Base-by-base conservation (phyloP, 2,797 vertebrate genomes). In the Danio choprae region DNA sequence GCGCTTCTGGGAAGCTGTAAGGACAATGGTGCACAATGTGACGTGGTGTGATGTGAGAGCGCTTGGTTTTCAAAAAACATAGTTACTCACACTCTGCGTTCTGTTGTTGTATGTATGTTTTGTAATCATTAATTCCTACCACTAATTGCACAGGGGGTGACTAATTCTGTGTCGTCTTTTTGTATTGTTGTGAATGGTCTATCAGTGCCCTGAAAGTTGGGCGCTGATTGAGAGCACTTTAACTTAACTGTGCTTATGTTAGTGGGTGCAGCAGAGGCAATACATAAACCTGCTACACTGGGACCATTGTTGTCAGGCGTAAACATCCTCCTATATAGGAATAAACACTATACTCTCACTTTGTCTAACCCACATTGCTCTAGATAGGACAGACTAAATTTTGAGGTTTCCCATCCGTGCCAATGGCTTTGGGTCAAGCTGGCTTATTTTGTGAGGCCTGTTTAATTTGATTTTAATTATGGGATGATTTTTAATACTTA, bases 241-340 rank as follows among this genome's bases (percentile, higher is more conserved):
- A 84, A 56, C 62, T 83, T 75, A 81, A 65, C 79, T 60, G 83
- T 86, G 84, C 86, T 80, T 81, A 81, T 71, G 60, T 84, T 74
- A 64, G 81, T 83, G 79, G 79, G 77, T 83, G 84, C 83, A 80
- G 84, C 83, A 83, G 74, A 83, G 69, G 86, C 72, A 79, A 83
- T 78, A 83, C 73, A 75, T 74, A 80, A 81, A 84, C 76, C 68
- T 80, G 59, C 79, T 81, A 81, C 70, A 81, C 81, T 86, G 86
- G 86, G 86, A 86, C 86, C 86, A 87, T 84, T 84, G 78, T 79
- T 87, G 15, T 77, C 74, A 59, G 22, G 70, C 82, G 85, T 84
- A 86, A 82, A 80, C 48, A 50, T 60, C 46, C 51, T 51, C 63
- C 68, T 36, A 18, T 48, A 50, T 65, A 77, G 15, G 59, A 56